Percentiles rank a stretch among this genome's conserved stretches.
phyloP scores from a whole-genome alignment of 2,113 vertebrate species.

The Oncorhynchus masou region DNA sequence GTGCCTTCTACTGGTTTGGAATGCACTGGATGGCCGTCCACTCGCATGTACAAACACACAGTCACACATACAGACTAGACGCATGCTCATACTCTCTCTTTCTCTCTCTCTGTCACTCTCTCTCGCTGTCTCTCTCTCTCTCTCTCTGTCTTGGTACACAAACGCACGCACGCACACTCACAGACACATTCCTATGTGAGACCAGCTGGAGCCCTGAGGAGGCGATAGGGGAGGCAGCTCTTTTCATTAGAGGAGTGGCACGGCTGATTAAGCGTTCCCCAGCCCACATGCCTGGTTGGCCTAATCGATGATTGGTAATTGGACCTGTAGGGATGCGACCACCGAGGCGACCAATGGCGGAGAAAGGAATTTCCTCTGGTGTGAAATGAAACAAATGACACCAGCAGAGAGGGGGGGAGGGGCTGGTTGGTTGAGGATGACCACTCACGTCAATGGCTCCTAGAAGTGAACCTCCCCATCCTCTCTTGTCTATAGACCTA shows the following conservation, averaged over 20 bases:
- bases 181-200: neutral
- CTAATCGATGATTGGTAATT: slow-evolving; percentile 56
- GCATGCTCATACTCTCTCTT: too few species aligned
- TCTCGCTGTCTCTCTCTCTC: too few species aligned
- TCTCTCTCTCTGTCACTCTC: too few species aligned
- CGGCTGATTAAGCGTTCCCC: slow-evolving; percentile 24
- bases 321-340: slow-evolving; percentile 24
- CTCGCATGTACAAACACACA: neutral
- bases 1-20: neutral
- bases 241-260: slow-evolving; percentile 37
- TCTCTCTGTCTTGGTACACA: too few species aligned
- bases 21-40: neutral
- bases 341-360: slow-evolving; percentile 39
- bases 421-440: neutral
- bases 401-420: neutral
- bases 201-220: neutral
- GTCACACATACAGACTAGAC: neutral
- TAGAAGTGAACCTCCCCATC: neutral
- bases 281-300: slow-evolving; percentile 7
- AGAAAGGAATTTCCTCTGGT: slow-evolving; percentile 45
- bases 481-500: neutral
- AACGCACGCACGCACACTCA: slow-evolving; percentile 4
- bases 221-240: slow-evolving; percentile 4
- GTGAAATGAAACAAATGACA: slow-evolving; percentile 51
- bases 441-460: neutral